These are phyloP conservation scores for Adoxophyes honmai DNA, from an alignment of 1,140 invertebrate species.

Conservation along the genomic window DNA sequence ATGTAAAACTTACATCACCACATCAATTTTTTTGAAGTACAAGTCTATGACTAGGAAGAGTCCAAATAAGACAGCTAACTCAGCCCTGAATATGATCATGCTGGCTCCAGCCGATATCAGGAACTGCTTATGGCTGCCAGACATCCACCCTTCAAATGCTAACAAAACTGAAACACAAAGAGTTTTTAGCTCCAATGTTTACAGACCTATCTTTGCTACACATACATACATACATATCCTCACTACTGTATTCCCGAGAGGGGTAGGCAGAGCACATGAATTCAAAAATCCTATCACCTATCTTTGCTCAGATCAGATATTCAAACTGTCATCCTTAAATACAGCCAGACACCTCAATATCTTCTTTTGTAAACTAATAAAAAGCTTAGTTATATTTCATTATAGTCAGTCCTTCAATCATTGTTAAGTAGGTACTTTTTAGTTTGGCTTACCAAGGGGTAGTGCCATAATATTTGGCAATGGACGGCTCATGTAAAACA, in stretches of 20 bases:
- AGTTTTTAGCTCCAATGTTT: too few relatives aligned
- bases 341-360: background rate
- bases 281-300: too few relatives aligned
- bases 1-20: constrained; percentile 70
- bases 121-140: constrained; percentile 85
- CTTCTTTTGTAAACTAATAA: too few relatives aligned
- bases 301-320: too few relatives aligned
- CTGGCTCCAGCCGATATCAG: constrained; percentile 90
- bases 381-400: too few relatives aligned
- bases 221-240: too few relatives aligned
- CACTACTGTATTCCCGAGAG: too few relatives aligned
- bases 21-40: constrained; percentile 76
- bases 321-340: too few relatives aligned
- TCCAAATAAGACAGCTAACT: constrained; percentile 93
- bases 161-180: constrained; percentile 86
- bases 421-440: too few relatives aligned
- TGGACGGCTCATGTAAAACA: constrained; percentile 96
- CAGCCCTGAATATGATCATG: constrained; percentile 94
- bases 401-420: too few relatives aligned
- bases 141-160: constrained; percentile 91
- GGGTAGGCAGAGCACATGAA: too few relatives aligned
- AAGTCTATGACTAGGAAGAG: constrained; percentile 91
- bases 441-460: constrained; percentile 87
- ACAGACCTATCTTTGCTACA: too few relatives aligned
- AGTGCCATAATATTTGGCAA: constrained; percentile 98